Percentiles rank a stretch among this genome's conserved stretches.
Evolutionary conservation across 2,113 vertebrate species (phyloP).

Genomic region (Takifugu flavidus): DNA sequence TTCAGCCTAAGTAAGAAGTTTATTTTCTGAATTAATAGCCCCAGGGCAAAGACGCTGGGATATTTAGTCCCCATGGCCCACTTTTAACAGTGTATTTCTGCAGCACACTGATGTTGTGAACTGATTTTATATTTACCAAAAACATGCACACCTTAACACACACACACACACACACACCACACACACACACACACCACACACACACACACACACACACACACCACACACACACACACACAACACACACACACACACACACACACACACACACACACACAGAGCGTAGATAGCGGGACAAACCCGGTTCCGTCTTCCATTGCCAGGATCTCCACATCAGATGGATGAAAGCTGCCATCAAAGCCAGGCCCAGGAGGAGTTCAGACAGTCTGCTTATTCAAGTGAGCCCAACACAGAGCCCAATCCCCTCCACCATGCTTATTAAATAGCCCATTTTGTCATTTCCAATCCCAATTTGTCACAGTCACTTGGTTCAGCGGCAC

Average conservation of each 20-base stretch:
- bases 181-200: too few species aligned
- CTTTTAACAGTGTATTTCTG: constrained; percentile 38
- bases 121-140: constrained; percentile 59
- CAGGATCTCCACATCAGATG: constrained; percentile 66
- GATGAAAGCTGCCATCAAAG: constrained; percentile 75
- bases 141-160: constrained; percentile 15
- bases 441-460: constrained; percentile 70
- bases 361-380: constrained; percentile 65
- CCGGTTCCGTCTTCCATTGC: constrained; percentile 42
- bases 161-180: constrained; percentile 8
- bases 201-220: constrained; percentile 21
- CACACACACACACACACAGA: constrained; percentile 21
- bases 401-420: constrained; percentile 66
- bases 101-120: constrained; percentile 51
- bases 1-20: constrained; percentile 30
- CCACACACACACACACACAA: neutral
- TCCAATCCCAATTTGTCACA: constrained; percentile 75
- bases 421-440: constrained; percentile 69
- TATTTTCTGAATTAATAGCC: constrained; percentile 62
- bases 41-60: constrained; percentile 51
- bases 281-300: constrained; percentile 31
- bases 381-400: constrained; percentile 64
- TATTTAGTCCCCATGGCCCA: constrained; percentile 22
- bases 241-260: constrained; percentile 1
- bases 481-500: constrained; percentile 54